Evolutionary conservation across 2,888 invertebrate species (phyloP).

Genomic region (Cephonodes hylas): DNA sequence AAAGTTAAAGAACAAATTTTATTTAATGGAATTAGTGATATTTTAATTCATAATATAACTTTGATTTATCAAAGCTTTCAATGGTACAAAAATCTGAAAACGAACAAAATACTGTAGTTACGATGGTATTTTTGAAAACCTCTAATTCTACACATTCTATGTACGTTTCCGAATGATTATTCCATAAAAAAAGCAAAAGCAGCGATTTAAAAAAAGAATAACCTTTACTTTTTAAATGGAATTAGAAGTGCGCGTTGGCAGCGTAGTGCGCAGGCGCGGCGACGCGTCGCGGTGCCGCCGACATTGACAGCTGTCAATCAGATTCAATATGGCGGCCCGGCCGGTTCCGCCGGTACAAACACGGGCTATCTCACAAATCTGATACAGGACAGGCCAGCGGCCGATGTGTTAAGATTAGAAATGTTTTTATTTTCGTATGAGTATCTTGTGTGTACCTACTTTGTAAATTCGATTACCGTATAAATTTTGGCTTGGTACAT

Average conservation of each 20-base stretch:
- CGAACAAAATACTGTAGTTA: no score
- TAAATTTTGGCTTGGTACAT: slow-evolving; percentile 24
- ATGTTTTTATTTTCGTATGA: slow-evolving; percentile 32
- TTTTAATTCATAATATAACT: no score
- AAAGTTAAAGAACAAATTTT: no score
- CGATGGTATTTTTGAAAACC: no score
- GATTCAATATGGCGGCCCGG: slow-evolving; percentile 74
- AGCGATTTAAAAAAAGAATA: slow-evolving; percentile 13
- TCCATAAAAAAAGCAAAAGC: background rate
- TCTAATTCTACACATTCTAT: background rate
- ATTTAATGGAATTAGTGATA: no score
- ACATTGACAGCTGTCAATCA: slow-evolving; percentile 81
- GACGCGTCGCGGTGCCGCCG: slow-evolving; percentile 77
- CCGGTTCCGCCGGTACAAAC: slow-evolving; percentile 54
- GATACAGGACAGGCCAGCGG: slow-evolving; percentile 38
- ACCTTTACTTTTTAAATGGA: slow-evolving; percentile 43
- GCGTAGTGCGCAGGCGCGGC: slow-evolving; percentile 64
- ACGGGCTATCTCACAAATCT: slow-evolving; percentile 44
- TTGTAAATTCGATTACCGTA: slow-evolving; percentile 12
- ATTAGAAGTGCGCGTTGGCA: slow-evolving; percentile 59
- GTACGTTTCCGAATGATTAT: background rate
- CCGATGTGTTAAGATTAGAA: slow-evolving; percentile 49
- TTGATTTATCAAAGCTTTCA: no score
- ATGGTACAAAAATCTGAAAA: no score
- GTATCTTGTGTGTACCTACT: slow-evolving; percentile 10